Conservation (phyloP, 2,888 invertebrate genomes). For the Micropterix aruncella region DNA sequence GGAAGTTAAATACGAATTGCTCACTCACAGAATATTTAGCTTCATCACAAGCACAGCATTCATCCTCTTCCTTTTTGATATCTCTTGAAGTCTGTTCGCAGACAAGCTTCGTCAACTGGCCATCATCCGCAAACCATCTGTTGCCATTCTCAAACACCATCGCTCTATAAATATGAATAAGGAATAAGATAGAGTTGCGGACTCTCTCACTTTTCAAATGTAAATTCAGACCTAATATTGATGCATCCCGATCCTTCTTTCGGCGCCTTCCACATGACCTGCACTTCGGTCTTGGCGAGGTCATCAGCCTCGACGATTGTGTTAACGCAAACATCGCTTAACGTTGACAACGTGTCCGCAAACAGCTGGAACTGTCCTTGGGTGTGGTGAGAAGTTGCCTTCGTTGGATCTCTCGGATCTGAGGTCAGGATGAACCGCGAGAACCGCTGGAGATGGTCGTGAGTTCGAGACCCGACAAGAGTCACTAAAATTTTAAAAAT, state of each 20-base stretch:
- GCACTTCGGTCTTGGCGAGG: constrained; percentile 68
- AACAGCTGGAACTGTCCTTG: constrained; percentile 38
- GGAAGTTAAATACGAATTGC: background rate
- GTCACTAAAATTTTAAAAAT: constrained; percentile 47
- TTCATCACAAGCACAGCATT: constrained; percentile 91
- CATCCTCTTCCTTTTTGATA: constrained; percentile 34
- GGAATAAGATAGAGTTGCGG: constrained; percentile 5
- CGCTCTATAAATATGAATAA: constrained; percentile 39
- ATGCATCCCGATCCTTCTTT: constrained; percentile 75
- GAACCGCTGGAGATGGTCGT: constrained; percentile 57
- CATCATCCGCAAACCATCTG: constrained; percentile 85
- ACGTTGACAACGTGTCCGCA: constrained; percentile 45
- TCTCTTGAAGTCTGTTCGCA: constrained; percentile 60
- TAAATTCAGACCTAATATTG: constrained; percentile 52
- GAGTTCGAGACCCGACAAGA: constrained; percentile 50
- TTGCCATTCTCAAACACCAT: constrained; percentile 70
- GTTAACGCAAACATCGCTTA: constrained; percentile 74
- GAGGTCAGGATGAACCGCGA: constrained; percentile 65
- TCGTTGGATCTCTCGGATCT: constrained; percentile 43
- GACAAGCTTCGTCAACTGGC: constrained; percentile 60
- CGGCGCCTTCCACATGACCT: constrained; percentile 86
- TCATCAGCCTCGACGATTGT: constrained; percentile 70
- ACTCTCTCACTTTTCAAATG: constrained; percentile 5
- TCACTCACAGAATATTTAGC: constrained; percentile 83
- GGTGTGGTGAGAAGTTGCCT: constrained; percentile 19